Base-by-base conservation (phyloP, 2,113 vertebrate species). In the Malurus alboscapulatus region DNA sequence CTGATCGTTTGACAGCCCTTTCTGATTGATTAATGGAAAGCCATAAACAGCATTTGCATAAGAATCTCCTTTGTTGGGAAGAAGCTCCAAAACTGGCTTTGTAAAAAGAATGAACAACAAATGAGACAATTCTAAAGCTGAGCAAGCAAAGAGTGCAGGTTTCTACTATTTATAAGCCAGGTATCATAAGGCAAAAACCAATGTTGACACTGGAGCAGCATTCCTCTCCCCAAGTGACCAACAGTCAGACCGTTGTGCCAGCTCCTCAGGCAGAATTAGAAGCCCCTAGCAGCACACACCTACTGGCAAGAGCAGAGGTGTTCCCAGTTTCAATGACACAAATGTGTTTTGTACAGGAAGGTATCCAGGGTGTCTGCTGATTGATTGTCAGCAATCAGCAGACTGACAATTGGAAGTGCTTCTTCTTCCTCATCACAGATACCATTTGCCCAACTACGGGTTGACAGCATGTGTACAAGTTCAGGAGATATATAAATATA, bases 131-230 rank as follows among this genome's bases (percentile, higher is more conserved):
- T 59, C 6, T 13, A 61, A 66, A 45, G 38, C 32, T 62, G 47
- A 83, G 54, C 42, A 75, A 88, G 73, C 59, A 77, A 74, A 69
- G 29, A 75, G n/a, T 29, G 22, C 25, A 74, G 30, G 36, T 55
- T 90, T 84, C 62, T 72, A 7, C 44, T 20, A 12, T 86, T 93
- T 84, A 84, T 53, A 71, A 81, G 51, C 24, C 44, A 75, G 78
- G 36, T 65, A 29, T 17, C 45, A n/a, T 6, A 48, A 72, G 19
- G 21, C 50, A 92, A 48, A 83, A 27, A 66, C 19, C 19, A n/a
- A 61, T 94, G 74, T 84, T 90, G 88, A 94, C 80, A 84, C n/a
- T 68, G 71, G 57, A 87, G 57, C 73, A 94, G 57, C 92, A 88
- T 87, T 94, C 84, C 74, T 92, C 36, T 74, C 68, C 68, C 26